These are phyloP conservation scores for Manduca sexta DNA, from an alignment of 1,140 invertebrate genomes.

Conservation along the genomic window DNA sequence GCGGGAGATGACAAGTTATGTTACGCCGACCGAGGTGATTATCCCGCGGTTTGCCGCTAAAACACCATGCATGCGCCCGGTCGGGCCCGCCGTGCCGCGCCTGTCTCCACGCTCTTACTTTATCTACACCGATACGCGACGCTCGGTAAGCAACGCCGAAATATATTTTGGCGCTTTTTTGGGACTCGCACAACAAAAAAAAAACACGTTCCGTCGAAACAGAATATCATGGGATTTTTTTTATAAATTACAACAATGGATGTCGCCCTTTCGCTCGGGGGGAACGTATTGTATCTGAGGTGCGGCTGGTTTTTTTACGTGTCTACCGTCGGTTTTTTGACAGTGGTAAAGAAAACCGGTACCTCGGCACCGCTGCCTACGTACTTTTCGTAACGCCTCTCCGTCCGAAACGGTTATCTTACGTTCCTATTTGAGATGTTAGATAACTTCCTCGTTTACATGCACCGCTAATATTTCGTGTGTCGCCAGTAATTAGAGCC, in stretches of 20 bases:
- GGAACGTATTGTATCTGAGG: slow-evolving; percentile 34
- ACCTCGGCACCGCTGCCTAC: slow-evolving; percentile 8
- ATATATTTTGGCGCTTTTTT: slow-evolving; percentile 52
- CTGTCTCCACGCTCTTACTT: slow-evolving; percentile 9
- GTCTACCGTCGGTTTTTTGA: slow-evolving; percentile 28
- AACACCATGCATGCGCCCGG: slow-evolving; percentile 44
- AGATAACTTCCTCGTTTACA: slow-evolving; percentile 4
- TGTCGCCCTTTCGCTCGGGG: slow-evolving; percentile 40
- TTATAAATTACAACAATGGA: slow-evolving; percentile 51
- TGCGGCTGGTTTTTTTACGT: slow-evolving; percentile 20
- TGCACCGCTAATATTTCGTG: not conserved
- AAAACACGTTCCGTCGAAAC: slow-evolving; percentile 20
- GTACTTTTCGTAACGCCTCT: slow-evolving; percentile 4
- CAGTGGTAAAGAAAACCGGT: slow-evolving; percentile 13
- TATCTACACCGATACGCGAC: slow-evolving; percentile 31
- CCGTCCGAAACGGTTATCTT: not conserved
- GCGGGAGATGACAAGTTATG: slow-evolving; percentile 63
- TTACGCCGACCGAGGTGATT: slow-evolving; percentile 69
- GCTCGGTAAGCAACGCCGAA: slow-evolving; percentile 53
- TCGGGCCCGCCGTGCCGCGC: slow-evolving; percentile 8
- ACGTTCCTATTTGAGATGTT: slow-evolving; percentile 1
- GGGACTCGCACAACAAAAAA: slow-evolving; percentile 34
- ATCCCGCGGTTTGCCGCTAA: slow-evolving; percentile 53
- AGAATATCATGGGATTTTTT: slow-evolving; percentile 38
- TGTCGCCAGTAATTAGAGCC: not conserved